A percentile compares a stretch with the other conserved stretches of the same genome.
Evolutionary conservation across 2,113 vertebrate species (phyloP).

Genomic region (Petrocephalus zakoni): DNA sequence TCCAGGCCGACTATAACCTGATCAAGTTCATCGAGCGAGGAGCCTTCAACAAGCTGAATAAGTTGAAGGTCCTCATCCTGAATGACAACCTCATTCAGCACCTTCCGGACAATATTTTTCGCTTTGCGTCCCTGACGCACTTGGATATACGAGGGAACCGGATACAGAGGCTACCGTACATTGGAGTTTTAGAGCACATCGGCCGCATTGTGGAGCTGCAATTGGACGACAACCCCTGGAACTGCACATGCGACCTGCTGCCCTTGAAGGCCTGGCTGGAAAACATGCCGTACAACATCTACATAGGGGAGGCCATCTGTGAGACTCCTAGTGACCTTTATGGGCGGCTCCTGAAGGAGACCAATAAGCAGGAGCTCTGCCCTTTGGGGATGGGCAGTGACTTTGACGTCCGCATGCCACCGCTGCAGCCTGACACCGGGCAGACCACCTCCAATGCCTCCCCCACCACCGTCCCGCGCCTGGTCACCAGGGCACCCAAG

Average conservation of each 20-base stretch:
- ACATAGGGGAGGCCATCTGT: conserved; percentile 95
- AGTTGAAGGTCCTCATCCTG: conserved; percentile 93
- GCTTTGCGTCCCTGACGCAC: conserved; percentile 94
- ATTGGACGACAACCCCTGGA: conserved; percentile 97
- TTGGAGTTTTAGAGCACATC: conserved; percentile 94
- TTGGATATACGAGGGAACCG: conserved; percentile 96
- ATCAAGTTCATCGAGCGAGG: conserved; percentile 97
- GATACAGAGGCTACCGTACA: conserved; percentile 94
- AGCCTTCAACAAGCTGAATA: conserved; percentile 98
- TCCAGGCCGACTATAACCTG: conserved; percentile 99
- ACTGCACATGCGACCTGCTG: conserved; percentile 93
- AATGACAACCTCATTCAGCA: conserved; percentile 95
- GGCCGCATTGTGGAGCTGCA: conserved; percentile 92
- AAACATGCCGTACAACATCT: conserved; percentile 98
- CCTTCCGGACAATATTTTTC: conserved; percentile 97
- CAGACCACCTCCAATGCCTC: conserved; percentile 73
- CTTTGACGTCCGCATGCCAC: conserved; percentile 86
- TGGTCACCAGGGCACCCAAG: conserved; percentile 83
- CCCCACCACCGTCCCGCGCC: conserved; percentile 69
- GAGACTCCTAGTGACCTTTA: conserved; percentile 94
- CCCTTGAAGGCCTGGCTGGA: conserved; percentile 96
- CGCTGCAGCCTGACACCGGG: conserved; percentile 69
- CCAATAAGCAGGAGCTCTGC: conserved; percentile 92
- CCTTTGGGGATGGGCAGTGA: conserved; percentile 90
- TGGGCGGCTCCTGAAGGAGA: conserved; percentile 89